Evolutionary conservation across 1,140 invertebrate genomes (phyloP).

Genomic region (Eueides isabella): DNA sequence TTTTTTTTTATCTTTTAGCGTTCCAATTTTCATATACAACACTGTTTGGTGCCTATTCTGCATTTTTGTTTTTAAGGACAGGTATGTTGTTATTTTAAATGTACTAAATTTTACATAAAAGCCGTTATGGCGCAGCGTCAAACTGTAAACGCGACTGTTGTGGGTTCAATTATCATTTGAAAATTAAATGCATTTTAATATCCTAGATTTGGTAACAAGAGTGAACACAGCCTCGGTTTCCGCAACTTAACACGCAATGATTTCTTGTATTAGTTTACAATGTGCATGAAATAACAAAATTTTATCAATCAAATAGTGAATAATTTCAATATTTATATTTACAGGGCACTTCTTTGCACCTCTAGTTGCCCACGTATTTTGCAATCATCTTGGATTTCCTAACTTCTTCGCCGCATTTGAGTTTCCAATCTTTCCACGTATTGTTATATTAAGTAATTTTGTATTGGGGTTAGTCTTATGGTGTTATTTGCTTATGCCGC

Average conservation of each 20-base stretch:
- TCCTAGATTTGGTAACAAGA: too few species aligned
- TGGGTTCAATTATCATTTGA: too few species aligned
- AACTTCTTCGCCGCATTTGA: constrained; percentile 90
- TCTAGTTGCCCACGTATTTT: constrained; percentile 95
- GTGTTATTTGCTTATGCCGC: constrained; percentile 89
- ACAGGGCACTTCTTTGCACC: constrained; percentile 93
- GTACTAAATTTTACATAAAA: neutral
- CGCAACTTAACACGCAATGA: too few species aligned
- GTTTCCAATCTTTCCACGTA: constrained; percentile 85
- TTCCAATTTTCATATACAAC: constrained; percentile 97
- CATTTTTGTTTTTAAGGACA: constrained; percentile 92
- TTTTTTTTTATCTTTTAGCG: constrained; percentile 80
- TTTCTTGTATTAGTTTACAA: too few species aligned
- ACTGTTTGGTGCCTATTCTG: constrained; percentile 96
- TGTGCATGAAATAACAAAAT: neutral
- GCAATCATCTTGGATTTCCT: constrained; percentile 98
- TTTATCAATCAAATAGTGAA: neutral
- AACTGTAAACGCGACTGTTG: too few species aligned
- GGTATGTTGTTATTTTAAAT: constrained; percentile 63
- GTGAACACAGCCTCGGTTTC: too few species aligned
- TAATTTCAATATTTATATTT: constrained; percentile 30
- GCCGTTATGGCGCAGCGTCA: too few species aligned
- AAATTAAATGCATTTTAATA: too few species aligned
- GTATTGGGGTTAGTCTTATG: constrained; percentile 90
- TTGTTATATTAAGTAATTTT: constrained; percentile 86